These are phyloP conservation scores for Huso huso DNA, from an alignment of 2,797 vertebrate genomes.

Conservation along the genomic window DNA sequence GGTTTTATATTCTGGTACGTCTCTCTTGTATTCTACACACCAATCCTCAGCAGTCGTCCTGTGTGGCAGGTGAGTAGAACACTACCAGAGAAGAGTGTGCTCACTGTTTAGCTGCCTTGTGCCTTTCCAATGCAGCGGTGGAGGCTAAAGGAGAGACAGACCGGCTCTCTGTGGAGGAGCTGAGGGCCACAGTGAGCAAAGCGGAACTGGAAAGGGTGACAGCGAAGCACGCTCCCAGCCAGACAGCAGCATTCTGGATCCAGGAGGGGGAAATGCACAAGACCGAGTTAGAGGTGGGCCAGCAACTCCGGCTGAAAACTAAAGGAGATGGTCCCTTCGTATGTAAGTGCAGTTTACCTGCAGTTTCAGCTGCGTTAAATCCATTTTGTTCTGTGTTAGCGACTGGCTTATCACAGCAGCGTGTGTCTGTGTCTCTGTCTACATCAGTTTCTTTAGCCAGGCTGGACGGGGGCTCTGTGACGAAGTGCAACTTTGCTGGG, in stretches of 20 bases:
- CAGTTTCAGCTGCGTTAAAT: too few species aligned
- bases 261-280: slow-evolving; percentile 65
- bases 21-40: too few species aligned
- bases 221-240: slow-evolving; percentile 44
- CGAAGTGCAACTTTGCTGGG: slow-evolving; percentile 82
- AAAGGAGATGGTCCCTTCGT: slow-evolving; percentile 73
- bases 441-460: slow-evolving; percentile 69
- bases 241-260: slow-evolving; percentile 73
- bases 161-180: slow-evolving; percentile 51
- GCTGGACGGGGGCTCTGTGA: slow-evolving; percentile 69
- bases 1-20: too few species aligned
- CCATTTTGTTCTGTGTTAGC: too few species aligned
- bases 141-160: slow-evolving; percentile 73
- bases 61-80: too few species aligned
- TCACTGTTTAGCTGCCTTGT: background rate
- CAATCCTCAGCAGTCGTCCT: too few species aligned
- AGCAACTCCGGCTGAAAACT: slow-evolving; percentile 71
- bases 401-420: too few species aligned
- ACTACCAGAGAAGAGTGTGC: too few species aligned
- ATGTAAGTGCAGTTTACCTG: slow-evolving; percentile 49
- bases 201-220: slow-evolving; percentile 62
- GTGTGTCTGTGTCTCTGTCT: background rate
- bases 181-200: slow-evolving; percentile 61
- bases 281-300: slow-evolving; percentile 65
- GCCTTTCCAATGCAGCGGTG: slow-evolving; percentile 48